These are phyloP conservation scores for Abrostola tripartita DNA, from an alignment of 2,888 invertebrate genomes.

Conservation along the genomic window DNA sequence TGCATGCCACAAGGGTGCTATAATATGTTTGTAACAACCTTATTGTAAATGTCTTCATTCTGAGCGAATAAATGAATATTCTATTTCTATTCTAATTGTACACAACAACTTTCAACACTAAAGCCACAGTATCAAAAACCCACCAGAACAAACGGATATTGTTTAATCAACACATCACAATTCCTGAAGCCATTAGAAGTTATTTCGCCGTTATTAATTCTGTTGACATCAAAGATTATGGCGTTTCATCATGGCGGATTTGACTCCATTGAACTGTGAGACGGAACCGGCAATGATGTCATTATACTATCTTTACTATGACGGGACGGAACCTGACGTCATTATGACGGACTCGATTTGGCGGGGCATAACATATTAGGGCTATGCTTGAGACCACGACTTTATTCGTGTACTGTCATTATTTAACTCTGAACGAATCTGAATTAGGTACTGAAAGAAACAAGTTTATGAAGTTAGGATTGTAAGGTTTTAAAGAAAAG, in stretches of 20 bases:
- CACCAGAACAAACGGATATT: conserved; percentile 31
- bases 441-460: too few relatives aligned
- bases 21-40: too few relatives aligned
- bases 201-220: conserved; percentile 50
- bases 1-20: too few relatives aligned
- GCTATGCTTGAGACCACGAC: conserved; percentile 6
- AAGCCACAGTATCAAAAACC: conserved; percentile 14
- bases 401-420: not conserved
- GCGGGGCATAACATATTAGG: conserved; percentile 15
- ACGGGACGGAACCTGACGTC: conserved; percentile 46
- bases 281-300: conserved; percentile 57
- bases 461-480: too few relatives aligned
- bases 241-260: conserved; percentile 55
- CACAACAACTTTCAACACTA: not conserved
- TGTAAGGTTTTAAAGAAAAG: too few relatives aligned
- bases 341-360: conserved; percentile 43
- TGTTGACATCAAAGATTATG: conserved; percentile 50
- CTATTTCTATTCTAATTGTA: too few relatives aligned
- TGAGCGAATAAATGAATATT: too few relatives aligned
- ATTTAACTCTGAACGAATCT: not conserved
- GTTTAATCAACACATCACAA: conserved; percentile 52
- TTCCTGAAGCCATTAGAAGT: conserved; percentile 37
- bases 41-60: too few relatives aligned
- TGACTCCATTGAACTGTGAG: conserved; percentile 40
- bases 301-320: conserved; percentile 55